These are phyloP conservation scores for Macrobrachium nipponense DNA, from an alignment of 1,140 invertebrate species.

Conservation along the genomic window DNA sequence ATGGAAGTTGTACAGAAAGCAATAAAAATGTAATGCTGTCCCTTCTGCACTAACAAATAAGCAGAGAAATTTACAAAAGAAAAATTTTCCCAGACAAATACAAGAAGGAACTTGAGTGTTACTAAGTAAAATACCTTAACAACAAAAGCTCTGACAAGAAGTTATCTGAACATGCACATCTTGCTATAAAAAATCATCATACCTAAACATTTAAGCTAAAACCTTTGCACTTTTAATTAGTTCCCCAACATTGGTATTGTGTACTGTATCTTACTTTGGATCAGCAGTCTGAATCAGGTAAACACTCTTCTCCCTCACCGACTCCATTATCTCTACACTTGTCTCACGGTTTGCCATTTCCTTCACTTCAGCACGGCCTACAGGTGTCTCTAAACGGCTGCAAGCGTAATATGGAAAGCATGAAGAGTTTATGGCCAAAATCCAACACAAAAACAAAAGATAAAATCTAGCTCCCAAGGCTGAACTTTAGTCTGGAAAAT, in stretches of 20 bases:
- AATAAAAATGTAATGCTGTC: no score
- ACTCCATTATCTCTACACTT: conserved; percentile 95
- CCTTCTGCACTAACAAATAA: no score
- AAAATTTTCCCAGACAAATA: no score
- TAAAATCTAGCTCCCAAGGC: no score
- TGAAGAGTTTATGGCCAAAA: conserved; percentile 10
- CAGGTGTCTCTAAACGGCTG: conserved; percentile 88
- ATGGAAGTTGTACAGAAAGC: no score
- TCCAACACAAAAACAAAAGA: neutral
- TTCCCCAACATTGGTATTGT: neutral
- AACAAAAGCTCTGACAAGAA: no score
- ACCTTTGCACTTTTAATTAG: neutral
- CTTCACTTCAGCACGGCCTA: conserved; percentile 90
- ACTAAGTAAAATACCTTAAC: no score
- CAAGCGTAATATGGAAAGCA: conserved; percentile 46
- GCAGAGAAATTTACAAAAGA: no score
- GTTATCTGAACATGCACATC: no score
- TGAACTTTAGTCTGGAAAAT: neutral
- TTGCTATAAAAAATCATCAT: no score
- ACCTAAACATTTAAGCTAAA: neutral
- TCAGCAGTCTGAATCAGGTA: conserved; percentile 97
- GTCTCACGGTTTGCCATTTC: conserved; percentile 96
- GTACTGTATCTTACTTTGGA: conserved; percentile 55
- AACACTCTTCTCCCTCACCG: conserved; percentile 95
- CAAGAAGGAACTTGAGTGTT: no score